A percentile compares a stretch with the other conserved stretches of the same genome.
phyloP scores from a whole-genome alignment of 2,888 invertebrate genomes.

The Cheilosia vernalis region DNA sequence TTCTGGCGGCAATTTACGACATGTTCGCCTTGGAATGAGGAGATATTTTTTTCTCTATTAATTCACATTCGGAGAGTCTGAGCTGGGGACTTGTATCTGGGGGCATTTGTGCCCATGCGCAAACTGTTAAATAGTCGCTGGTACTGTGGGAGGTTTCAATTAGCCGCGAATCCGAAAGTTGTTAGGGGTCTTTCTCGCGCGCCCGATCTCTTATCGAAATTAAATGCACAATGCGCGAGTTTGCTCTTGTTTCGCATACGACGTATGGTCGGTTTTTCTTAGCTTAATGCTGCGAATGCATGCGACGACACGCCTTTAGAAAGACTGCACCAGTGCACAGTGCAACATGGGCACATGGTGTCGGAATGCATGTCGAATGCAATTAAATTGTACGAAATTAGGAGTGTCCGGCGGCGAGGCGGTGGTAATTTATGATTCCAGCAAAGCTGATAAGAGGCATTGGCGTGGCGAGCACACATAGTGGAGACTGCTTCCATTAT shows the following conservation, averaged over 20 bases:
- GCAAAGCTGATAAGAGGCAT: conserved; percentile 48
- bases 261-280: too few species aligned
- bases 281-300: conserved; percentile 63
- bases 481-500: background rate
- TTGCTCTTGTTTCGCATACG: conserved; percentile 50
- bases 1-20: conserved; percentile 71
- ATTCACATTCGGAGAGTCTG: conserved; percentile 38
- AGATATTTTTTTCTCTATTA: conserved; percentile 54
- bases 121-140: background rate
- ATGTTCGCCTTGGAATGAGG: conserved; percentile 70
- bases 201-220: conserved; percentile 61
- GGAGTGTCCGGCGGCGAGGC: conserved; percentile 53
- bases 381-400: conserved; percentile 73
- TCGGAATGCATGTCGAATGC: conserved; percentile 74
- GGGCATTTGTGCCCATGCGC: conserved; percentile 32
- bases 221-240: conserved; percentile 62
- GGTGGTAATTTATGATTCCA: conserved; percentile 55
- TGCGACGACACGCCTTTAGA: conserved; percentile 72
- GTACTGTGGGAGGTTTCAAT: conserved; percentile 73
- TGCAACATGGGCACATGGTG: conserved; percentile 63
- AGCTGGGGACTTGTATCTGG: background rate
- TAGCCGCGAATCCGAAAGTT: conserved; percentile 63
- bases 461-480: background rate
- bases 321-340: conserved; percentile 4
- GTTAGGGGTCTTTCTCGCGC: conserved; percentile 46